Evolutionary conservation across 92 coral and sea anemone genomes (phyloP).

Genomic region (Nematostella vectensis): DNA sequence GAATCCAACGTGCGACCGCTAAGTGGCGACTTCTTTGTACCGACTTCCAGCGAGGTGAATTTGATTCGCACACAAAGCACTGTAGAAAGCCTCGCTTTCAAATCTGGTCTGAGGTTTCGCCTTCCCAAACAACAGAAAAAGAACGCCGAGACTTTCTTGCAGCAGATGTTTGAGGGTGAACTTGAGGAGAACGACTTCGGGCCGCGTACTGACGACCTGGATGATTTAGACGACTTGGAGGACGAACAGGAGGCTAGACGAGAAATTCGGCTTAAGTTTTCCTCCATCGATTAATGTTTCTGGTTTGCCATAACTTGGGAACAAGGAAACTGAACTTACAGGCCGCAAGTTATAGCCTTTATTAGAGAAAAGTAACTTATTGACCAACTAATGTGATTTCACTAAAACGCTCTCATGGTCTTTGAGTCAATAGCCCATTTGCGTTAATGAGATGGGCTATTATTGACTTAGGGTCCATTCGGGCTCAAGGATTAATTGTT

Average conservation of each 20-base stretch:
- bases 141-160: constrained; percentile 80
- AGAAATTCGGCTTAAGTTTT: constrained; percentile 57
- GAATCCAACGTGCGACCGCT: constrained; percentile 50
- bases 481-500: too few species aligned
- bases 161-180: constrained; percentile 96
- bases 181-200: constrained; percentile 79
- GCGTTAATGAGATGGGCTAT: too few species aligned
- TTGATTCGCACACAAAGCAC: not conserved
- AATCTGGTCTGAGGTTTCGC: constrained; percentile 68
- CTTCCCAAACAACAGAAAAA: constrained; percentile 83
- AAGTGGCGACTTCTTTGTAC: constrained; percentile 11
- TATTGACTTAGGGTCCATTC: too few species aligned
- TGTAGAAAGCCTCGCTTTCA: constrained; percentile 60
- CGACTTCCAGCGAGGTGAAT: not conserved
- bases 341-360: too few species aligned
- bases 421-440: too few species aligned
- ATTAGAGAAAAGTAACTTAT: too few species aligned
- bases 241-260: constrained; percentile 26
- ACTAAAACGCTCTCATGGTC: too few species aligned
- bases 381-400: too few species aligned
- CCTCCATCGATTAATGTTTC: constrained; percentile 46
- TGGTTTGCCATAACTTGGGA: too few species aligned
- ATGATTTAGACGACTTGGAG: constrained; percentile 65
- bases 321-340: too few species aligned
- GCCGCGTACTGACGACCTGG: constrained; percentile 70